Evolutionary conservation across 2,797 vertebrate genomes (phyloP).

Genomic region (Oryzias dopingdopingensis): DNA sequence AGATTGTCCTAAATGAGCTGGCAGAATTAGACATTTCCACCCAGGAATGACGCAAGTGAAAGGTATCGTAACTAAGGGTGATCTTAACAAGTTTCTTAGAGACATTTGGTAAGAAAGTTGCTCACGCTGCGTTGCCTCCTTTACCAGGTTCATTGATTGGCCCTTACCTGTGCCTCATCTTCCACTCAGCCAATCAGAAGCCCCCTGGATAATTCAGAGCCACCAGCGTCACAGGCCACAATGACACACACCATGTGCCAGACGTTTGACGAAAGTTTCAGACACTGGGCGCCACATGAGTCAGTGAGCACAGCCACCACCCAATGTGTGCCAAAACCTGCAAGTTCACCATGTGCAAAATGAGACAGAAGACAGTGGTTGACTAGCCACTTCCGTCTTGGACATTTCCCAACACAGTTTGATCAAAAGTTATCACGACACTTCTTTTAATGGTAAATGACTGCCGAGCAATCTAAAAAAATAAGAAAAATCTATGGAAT

Average conservation of each 20-base stretch:
- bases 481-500: slow-evolving; percentile 5
- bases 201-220: slow-evolving; percentile 60
- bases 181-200: slow-evolving; percentile 58
- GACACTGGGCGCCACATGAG: slow-evolving; percentile 73
- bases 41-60: slow-evolving; percentile 67
- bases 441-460: slow-evolving; percentile 33
- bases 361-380: slow-evolving; percentile 73
- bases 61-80: slow-evolving; percentile 50
- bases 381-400: slow-evolving; percentile 64
- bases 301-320: slow-evolving; percentile 74
- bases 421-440: slow-evolving; percentile 40
- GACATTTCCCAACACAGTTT: slow-evolving; percentile 43
- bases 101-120: slow-evolving; percentile 61
- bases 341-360: slow-evolving; percentile 75
- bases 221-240: slow-evolving; percentile 74
- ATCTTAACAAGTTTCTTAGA: slow-evolving; percentile 63
- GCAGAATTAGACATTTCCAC: slow-evolving; percentile 59
- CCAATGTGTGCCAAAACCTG: slow-evolving; percentile 71
- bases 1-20: slow-evolving; percentile 56
- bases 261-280: slow-evolving; percentile 78
- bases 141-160: slow-evolving; percentile 53
- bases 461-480: slow-evolving; percentile 7
- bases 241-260: slow-evolving; percentile 79
- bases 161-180: slow-evolving; percentile 71
- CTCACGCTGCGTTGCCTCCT: slow-evolving; percentile 58